phyloP scores from a whole-genome alignment of 1,140 invertebrate genomes.

The Drosophila navojoa region DNA sequence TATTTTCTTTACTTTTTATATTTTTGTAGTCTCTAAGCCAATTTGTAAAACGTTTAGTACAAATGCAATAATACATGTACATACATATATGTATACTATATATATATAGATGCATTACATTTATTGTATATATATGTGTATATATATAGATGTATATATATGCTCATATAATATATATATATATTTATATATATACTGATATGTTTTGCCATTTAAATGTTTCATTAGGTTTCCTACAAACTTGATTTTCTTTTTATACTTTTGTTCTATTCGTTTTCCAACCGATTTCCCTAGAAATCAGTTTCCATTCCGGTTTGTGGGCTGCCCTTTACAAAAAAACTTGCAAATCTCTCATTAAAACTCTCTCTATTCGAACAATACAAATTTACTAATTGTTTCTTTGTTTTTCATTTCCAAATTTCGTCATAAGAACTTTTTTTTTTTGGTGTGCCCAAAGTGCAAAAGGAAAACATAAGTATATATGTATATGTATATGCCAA shows the following conservation, averaged over 20 bases:
- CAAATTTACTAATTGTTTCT: constrained; percentile 27
- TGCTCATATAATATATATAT: too few species aligned
- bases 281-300: constrained; percentile 39
- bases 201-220: constrained; percentile 81
- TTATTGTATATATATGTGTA: constrained; percentile 48
- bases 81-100: constrained; percentile 49
- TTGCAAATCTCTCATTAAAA: constrained; percentile 35
- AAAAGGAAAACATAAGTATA: constrained; percentile 37
- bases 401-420: constrained; percentile 18
- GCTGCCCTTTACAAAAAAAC: constrained; percentile 53
- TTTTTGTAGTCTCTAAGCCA: constrained; percentile 63
- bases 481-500: constrained; percentile 33
- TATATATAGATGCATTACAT: constrained; percentile 51
- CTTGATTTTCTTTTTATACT: constrained; percentile 8
- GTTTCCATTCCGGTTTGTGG: constrained; percentile 4
- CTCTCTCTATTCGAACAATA: constrained; percentile 36
- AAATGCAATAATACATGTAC: constrained; percentile 76
- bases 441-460: constrained; percentile 52
- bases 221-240: constrained; percentile 55
- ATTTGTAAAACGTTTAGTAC: constrained; percentile 82
- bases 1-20: background rate
- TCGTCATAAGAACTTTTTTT: constrained; percentile 63
- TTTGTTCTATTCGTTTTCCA: constrained; percentile 2
- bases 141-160: constrained; percentile 41
- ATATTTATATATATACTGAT: constrained; percentile 64